Base-by-base conservation (phyloP, 2,113 vertebrate genomes). In the Campylorhamphus procurvoides region DNA sequence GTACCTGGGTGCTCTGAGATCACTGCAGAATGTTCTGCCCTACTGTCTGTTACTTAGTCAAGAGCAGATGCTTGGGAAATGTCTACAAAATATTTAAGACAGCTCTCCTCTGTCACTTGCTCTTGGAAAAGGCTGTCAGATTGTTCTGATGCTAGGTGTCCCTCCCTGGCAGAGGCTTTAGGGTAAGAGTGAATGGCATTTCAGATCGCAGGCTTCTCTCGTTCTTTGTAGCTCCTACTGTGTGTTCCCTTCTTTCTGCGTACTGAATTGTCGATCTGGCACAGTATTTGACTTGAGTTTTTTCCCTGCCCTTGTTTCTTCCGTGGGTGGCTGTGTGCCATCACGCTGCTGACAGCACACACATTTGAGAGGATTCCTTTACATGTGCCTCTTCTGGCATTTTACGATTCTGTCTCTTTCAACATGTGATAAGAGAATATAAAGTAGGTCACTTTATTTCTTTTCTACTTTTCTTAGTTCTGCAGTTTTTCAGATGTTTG, bases 371-470 rank as follows among this genome's bases (percentile, higher is more conserved):
- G 78, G 37, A 75, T 90, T 94, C 84, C 72, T 96, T 80, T 80
- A 37, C 82, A 25, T 67, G 53, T 74, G 72, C 56, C 42, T 95
- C 50, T 67, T 82, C 58, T 66, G 89, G 66, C 74, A 50, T 91
- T 94, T 92, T 87, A 52, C 3, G 3, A 60, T 87, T 80, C 4
- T 9, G 31, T 74, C 66, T 84, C 89, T 95, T 94, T 88, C 62
- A 77, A 53, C 59, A 64, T 89, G 62, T 73, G 39, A 66, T 84
- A 68, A 50, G 46, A 60, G 44, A 89, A 75, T 89, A 73, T 79
- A 90, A 96, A 97, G 46, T 94, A 90, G 91, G 82, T 96, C 93
- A 92, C 68, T 87, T 87, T 37, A 74, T 87, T 94, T 93, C 84
- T 47, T 44, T 63, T 76, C 67, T 73, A 59, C 68, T 93, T 90